Evolutionary conservation across 1,140 invertebrate genomes (phyloP).

Genomic region (Neomicropteryx cornuta): DNA sequence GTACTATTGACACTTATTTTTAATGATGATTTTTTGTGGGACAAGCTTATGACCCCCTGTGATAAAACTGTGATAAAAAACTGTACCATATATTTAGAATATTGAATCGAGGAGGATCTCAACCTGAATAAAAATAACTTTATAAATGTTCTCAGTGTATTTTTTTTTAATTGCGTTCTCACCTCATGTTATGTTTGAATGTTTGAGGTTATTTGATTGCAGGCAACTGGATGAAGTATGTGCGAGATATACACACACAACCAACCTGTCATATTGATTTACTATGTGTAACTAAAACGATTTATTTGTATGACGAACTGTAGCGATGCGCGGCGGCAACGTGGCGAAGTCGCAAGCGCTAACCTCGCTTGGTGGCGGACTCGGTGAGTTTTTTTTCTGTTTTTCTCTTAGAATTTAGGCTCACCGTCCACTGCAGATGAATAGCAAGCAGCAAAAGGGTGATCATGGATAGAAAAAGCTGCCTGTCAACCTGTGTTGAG

Average conservation of each 20-base stretch:
- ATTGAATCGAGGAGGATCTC: no score
- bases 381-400: conserved; percentile 31
- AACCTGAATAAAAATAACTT: background rate
- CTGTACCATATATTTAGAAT: no score
- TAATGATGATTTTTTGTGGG: no score
- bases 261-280: background rate
- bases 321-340: conserved; percentile 23
- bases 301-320: background rate
- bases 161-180: background rate
- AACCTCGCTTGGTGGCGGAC: conserved; percentile 36
- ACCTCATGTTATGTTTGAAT: background rate
- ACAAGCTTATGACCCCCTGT: no score
- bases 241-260: background rate
- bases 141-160: background rate
- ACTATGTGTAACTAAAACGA: background rate
- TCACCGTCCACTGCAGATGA: no score
- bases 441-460: no score
- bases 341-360: conserved; percentile 41
- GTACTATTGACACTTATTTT: no score
- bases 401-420: no score
- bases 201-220: conserved; percentile 6
- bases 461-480: no score
- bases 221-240: conserved; percentile 1
- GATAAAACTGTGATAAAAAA: no score
- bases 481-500: background rate